Base-by-base conservation (phyloP, 2,113 vertebrate genomes). In the Nymphicus hollandicus region DNA sequence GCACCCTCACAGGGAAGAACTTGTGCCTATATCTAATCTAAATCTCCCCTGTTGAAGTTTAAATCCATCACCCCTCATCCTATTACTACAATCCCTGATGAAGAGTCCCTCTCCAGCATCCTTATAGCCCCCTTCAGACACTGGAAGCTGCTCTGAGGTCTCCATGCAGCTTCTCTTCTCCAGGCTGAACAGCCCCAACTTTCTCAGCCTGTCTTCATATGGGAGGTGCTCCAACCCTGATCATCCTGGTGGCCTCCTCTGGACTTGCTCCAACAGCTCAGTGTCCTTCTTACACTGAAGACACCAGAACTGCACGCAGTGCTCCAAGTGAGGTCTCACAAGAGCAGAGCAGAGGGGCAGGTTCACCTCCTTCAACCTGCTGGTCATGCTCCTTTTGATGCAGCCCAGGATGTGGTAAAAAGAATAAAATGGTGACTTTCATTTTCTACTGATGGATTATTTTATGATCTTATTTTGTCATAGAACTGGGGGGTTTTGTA, bases 401-500 rank as follows among this genome's bases (percentile, higher is more conserved):
- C 56, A 58, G 20, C 55, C 55, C 20, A 58, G 33, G 56, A 58
- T 58, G 33, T 1, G 0, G 4, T 27, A 44, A 31, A 16, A 64
- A 52, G 28, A 19, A 46, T 43, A 74, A 74, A 81, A 6, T 8
- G 3, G 13, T 0, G 1, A 29, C 47, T 64, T 11, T 74, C 6
- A 1, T 72, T 90, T 90, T 56, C 85, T 55, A 29, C 41, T 5
- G 1, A 0, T 1, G 2, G 20, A 18, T 86, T 47, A 11, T 56
- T 91, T 80, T 39, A 11, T 31, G 17, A 33, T 82, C 31, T 65
- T 23, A 10, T 65, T 74, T 41, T 41, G 11, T 37, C 18, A 3
- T 1, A 43, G 20, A 77, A 50, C 7, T 0, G 2, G 24, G 47
- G 13, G 0, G 2, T 4, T 22, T 35, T 9, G 1, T 50, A 29